Conservation (phyloP, 2,888 invertebrate species). For the Ormyrus nitidulus region DNA sequence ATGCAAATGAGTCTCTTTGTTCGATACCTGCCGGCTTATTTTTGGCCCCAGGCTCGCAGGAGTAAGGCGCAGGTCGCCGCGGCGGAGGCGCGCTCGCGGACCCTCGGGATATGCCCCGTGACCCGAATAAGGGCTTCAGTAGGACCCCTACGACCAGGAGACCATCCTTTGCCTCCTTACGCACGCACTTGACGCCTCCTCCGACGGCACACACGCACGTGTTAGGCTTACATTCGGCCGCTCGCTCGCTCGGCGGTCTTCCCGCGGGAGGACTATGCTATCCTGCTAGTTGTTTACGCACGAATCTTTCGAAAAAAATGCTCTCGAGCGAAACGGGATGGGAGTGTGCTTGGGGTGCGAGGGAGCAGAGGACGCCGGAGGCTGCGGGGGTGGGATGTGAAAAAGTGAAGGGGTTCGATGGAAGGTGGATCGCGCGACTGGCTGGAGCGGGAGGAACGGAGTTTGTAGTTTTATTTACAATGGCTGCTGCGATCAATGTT, state of each 20-base stretch:
- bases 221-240: conserved; percentile 6
- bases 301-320: conserved; percentile 67
- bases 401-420: background rate
- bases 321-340: background rate
- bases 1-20: conserved; percentile 75
- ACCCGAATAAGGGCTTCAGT: conserved; percentile 76
- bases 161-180: conserved; percentile 63
- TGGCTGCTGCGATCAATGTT: too few relatives aligned
- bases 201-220: background rate
- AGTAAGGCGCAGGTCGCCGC: conserved; percentile 63
- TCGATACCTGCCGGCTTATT: conserved; percentile 75
- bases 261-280: conserved; percentile 60
- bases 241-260: background rate
- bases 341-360: background rate
- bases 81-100: conserved; percentile 51
- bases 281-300: conserved; percentile 74
- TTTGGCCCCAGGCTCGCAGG: conserved; percentile 69
- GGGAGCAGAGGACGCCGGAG: background rate
- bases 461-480: too few relatives aligned
- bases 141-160: conserved; percentile 73
- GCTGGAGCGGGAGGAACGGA: background rate
- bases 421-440: background rate
- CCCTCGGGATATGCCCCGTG: conserved; percentile 68
- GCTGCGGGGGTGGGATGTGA: background rate
- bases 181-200: conserved; percentile 51